A percentile compares a stretch with the other conserved stretches of the same genome.
These are phyloP conservation scores for Gobio occitaniae DNA, from an alignment of 2,797 vertebrate species.

Conservation along the genomic window DNA sequence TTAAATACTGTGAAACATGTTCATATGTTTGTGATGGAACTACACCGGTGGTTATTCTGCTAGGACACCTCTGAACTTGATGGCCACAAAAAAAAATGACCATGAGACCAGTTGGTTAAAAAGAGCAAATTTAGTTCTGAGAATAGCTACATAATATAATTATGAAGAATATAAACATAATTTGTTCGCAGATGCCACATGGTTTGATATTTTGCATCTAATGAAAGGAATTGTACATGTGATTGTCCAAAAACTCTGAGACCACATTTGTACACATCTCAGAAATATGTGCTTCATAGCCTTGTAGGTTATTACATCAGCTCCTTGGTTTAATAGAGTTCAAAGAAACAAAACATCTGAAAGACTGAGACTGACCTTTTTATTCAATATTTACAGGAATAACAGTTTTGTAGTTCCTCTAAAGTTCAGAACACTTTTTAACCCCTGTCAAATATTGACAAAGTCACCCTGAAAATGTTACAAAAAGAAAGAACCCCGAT, in stretches of 20 bases:
- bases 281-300: not conserved
- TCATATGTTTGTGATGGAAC: not conserved
- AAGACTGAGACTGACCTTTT: slow-evolving; percentile 59
- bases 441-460: slow-evolving; percentile 81
- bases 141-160: too few species aligned
- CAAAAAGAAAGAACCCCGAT: slow-evolving; percentile 53
- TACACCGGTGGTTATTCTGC: not conserved
- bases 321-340: not conserved
- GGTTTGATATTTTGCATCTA: not conserved
- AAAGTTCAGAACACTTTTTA: slow-evolving; percentile 55
- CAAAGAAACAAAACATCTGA: slow-evolving; percentile 52
- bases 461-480: slow-evolving; percentile 63
- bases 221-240: not conserved
- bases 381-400: slow-evolving; percentile 70
- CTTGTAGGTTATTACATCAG: not conserved
- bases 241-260: not conserved
- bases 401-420: slow-evolving; percentile 62
- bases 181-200: too few species aligned
- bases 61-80: not conserved
- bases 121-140: too few species aligned
- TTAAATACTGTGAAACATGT: too few species aligned
- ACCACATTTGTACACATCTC: not conserved
- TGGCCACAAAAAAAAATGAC: not conserved
- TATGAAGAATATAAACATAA: too few species aligned
- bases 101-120: too few species aligned